phyloP scores from a whole-genome alignment of 2,888 invertebrate species.

The Drosophila nigritarsus region DNA sequence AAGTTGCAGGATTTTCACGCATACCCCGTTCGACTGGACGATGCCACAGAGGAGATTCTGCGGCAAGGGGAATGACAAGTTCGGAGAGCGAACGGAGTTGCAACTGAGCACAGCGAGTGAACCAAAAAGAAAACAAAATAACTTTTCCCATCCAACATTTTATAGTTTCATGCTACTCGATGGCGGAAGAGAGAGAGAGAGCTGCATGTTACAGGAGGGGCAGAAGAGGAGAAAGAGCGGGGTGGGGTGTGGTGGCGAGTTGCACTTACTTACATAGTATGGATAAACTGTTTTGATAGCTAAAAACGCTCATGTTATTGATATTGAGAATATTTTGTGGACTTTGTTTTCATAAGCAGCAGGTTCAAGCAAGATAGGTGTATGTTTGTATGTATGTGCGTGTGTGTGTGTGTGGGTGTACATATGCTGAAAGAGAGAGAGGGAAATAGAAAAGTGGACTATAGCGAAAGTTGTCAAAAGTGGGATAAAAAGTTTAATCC shows the following conservation, averaged over 20 bases:
- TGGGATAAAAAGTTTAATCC: slow-evolving; percentile 17
- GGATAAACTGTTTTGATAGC: slow-evolving; percentile 77
- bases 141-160: slow-evolving; percentile 44
- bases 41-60: not conserved
- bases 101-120: slow-evolving; percentile 51
- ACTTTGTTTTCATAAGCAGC: slow-evolving; percentile 31
- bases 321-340: slow-evolving; percentile 70
- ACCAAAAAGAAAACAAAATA: slow-evolving; percentile 43
- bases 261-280: slow-evolving; percentile 65
- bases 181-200: not conserved
- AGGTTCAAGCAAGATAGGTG: not conserved
- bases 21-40: slow-evolving; percentile 50
- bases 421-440: not conserved
- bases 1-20: slow-evolving; percentile 84
- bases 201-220: not conserved
- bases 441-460: not conserved
- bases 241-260: not conserved
- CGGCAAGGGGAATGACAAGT: slow-evolving; percentile 4
- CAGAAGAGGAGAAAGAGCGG: not conserved
- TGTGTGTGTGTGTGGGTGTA: not conserved
- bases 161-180: slow-evolving; percentile 53
- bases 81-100: slow-evolving; percentile 5
- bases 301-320: slow-evolving; percentile 71
- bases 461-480: slow-evolving; percentile 7
- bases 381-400: not conserved